phyloP scores from a whole-genome alignment of 2,888 invertebrate genomes.

The Liodrosophila aerea region DNA sequence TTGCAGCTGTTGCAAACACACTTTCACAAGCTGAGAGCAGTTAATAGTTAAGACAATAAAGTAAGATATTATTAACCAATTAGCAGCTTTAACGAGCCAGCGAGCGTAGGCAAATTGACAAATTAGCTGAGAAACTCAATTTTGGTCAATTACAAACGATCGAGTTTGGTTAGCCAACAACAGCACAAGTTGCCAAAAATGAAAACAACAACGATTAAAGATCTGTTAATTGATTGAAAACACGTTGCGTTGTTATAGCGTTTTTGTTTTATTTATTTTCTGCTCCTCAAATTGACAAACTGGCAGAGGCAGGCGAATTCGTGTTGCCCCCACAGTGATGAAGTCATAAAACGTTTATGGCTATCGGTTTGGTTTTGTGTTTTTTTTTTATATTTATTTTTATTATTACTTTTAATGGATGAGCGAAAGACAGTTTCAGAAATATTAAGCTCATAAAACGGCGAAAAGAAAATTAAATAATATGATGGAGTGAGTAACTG shows the following conservation, averaged over 20 bases:
- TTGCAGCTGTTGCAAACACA: slow-evolving; percentile 4
- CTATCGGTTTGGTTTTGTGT: too few relatives aligned
- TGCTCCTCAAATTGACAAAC: slow-evolving; percentile 42
- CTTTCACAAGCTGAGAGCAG: slow-evolving; percentile 35
- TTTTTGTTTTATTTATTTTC: slow-evolving; percentile 1
- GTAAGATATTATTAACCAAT: slow-evolving; percentile 48
- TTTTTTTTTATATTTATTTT: slow-evolving; percentile 24
- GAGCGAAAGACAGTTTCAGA: slow-evolving; percentile 16
- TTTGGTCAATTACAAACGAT: slow-evolving; percentile 53
- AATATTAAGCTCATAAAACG: slow-evolving; percentile 39
- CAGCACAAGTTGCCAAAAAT: slow-evolving; percentile 11
- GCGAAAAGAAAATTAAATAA: background rate
- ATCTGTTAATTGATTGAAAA: slow-evolving; percentile 69
- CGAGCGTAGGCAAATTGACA: slow-evolving; percentile 67
- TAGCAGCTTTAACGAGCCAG: slow-evolving; percentile 58
- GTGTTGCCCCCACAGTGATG: slow-evolving; percentile 53
- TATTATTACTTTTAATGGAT: slow-evolving; percentile 6
- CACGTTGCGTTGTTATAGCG: slow-evolving; percentile 50
- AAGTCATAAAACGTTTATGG: slow-evolving; percentile 74
- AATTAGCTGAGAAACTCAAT: slow-evolving; percentile 56
- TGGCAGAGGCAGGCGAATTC: slow-evolving; percentile 58
- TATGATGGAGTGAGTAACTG: background rate
- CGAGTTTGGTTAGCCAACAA: slow-evolving; percentile 20
- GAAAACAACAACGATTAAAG: slow-evolving; percentile 30
- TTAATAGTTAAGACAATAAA: slow-evolving; percentile 36